Evolutionary conservation across 2,113 vertebrate species (phyloP), one percentile per base, ranked within the genome.

Genomic region (Piprites chloris): DNA sequence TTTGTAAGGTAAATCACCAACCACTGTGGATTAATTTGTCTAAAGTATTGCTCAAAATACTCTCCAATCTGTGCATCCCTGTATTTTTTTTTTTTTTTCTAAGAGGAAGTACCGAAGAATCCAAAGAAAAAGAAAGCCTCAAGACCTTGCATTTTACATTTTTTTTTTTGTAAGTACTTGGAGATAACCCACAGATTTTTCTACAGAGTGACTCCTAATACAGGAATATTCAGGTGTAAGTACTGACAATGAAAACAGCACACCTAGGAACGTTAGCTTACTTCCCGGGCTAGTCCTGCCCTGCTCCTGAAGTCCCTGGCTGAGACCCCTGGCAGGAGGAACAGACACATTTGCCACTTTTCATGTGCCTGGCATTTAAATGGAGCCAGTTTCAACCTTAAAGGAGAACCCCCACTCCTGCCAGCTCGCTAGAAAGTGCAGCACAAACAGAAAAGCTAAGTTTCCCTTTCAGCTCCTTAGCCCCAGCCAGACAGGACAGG

Each of bases 401-500:
- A 58, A 62, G 74, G 50, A 88, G 61, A 94, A 74, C 3, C 12
- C 41, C 37, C 24, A 9, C 26, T 46, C 33, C 58, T 26, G 33
- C 26, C n/a, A 32, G 52, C 46, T 84, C 58, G 9, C 67, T 41
- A 16, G 20, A 11, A 85, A 89, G 37, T 1, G 3, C 53, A 85
- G 72, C 67, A 63, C 41, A 6, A 35, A 53, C 9, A 37, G 32
- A 71, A 72, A 89, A 39, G 1, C 13, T 1, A 35, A 41, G 46
- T 14, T 90, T 63, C n/a, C 26, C 66, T 49, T 28, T 22, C 72
- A 52, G 15, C 42, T 21, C 18, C 71, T 12, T 46, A 58, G 39
- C 22, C 50, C 21, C 74, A 65, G 69, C 14, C 58, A 12, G 11
- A 24, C 4, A 0, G 0, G 17, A 35, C 0, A 74, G 61, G 39